Evolutionary conservation across 2,888 invertebrate genomes (phyloP).

Genomic region (Junonia oenone): DNA sequence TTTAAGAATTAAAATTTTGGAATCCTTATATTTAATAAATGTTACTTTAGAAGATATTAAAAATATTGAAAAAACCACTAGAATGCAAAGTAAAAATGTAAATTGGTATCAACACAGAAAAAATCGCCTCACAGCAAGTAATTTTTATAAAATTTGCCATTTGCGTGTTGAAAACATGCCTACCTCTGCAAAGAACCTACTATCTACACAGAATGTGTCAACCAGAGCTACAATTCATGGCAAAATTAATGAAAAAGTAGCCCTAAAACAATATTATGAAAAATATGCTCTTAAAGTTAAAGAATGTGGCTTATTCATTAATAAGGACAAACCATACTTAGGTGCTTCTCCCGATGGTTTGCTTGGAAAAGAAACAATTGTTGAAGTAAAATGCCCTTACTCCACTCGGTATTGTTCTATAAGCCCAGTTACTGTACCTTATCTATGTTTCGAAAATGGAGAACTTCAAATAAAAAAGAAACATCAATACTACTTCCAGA

Average conservation of each 20-base stretch:
- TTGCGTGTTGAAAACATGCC: neutral
- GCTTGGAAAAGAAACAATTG: neutral
- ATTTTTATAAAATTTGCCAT: neutral
- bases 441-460: neutral
- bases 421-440: neutral
- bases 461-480: neutral
- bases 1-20: neutral
- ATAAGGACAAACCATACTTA: neutral
- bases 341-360: conserved; percentile 6
- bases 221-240: conserved; percentile 4
- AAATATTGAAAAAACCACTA: neutral
- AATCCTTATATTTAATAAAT: neutral
- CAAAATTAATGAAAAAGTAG: conserved; percentile 5
- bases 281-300: neutral
- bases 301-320: neutral
- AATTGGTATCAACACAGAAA: too few species aligned
- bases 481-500: conserved; percentile 11
- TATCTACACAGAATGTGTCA: neutral
- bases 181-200: neutral
- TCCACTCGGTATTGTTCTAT: neutral
- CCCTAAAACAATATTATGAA: conserved; percentile 1
- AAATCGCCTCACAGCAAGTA: too few species aligned
- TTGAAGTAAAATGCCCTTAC: conserved; percentile 8
- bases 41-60: neutral
- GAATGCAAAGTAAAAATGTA: too few species aligned